A percentile compares a stretch with the other conserved stretches of the same genome.
Conservation (phyloP, 2,113 vertebrate species). For the Rhea pennata region DNA sequence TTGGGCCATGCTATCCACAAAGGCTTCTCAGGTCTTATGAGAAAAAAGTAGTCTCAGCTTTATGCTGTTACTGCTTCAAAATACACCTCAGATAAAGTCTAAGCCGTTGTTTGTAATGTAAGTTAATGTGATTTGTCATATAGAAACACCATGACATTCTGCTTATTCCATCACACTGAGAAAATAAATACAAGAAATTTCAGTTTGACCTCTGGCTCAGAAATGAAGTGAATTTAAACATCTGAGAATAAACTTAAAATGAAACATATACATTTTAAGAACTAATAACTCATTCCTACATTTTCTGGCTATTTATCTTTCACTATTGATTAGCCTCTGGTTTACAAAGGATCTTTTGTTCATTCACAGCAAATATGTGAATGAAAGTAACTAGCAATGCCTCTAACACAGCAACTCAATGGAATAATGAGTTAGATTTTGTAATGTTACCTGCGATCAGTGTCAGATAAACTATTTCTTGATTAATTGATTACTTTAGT, state of each 20-base stretch:
- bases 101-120: slow-evolving; percentile 11
- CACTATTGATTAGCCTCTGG: not conserved
- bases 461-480: not conserved
- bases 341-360: not conserved
- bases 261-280: not conserved
- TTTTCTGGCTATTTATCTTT: slow-evolving; percentile 9
- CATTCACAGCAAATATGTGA: not conserved
- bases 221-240: slow-evolving; percentile 41
- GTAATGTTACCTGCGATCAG: not conserved
- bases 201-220: not conserved
- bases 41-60: slow-evolving; percentile 12
- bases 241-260: slow-evolving; percentile 26
- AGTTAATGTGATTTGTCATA: not conserved
- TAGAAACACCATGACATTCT: not conserved
- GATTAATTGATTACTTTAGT: not conserved
- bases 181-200: slow-evolving; percentile 53
- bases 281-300: not conserved
- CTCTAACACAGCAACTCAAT: not conserved
- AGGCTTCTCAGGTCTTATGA: not conserved
- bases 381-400: not conserved
- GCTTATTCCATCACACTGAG: not conserved
- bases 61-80: not conserved
- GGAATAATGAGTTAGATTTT: not conserved
- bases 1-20: not conserved
- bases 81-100: slow-evolving; percentile 7